phyloP scores from a whole-genome alignment of 2,888 invertebrate species.

The Malthinus flaveolus region DNA sequence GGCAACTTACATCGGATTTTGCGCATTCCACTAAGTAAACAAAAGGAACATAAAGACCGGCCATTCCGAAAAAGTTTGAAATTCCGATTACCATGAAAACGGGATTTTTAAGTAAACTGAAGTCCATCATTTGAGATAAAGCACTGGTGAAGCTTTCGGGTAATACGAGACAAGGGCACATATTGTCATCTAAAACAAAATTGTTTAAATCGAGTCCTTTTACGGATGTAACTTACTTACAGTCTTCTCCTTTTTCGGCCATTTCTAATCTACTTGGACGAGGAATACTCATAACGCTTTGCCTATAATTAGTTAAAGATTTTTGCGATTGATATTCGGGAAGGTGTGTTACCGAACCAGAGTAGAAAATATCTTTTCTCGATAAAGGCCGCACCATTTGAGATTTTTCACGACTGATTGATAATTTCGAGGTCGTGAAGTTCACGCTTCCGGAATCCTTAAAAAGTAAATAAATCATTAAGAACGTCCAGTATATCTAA shows the following conservation, averaged over 20 bases:
- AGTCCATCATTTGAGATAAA: conserved; percentile 87
- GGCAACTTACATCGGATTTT: conserved; percentile 63
- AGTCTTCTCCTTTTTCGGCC: conserved; percentile 65
- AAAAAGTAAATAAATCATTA: conserved; percentile 2
- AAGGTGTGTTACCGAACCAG: conserved; percentile 90
- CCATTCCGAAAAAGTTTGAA: conserved; percentile 96
- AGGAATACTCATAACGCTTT: conserved; percentile 88
- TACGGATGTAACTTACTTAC: conserved; percentile 53
- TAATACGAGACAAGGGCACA: conserved; percentile 78
- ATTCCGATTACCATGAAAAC: conserved; percentile 91
- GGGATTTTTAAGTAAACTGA: conserved; percentile 83
- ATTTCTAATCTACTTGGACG: conserved; percentile 66
- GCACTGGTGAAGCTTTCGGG: conserved; percentile 83
- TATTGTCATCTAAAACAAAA: conserved; percentile 67
- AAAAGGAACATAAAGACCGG: conserved; percentile 96
- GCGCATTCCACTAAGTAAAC: conserved; percentile 90
- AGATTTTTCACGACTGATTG: conserved; percentile 58
- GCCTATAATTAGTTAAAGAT: conserved; percentile 85
- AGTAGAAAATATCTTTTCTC: conserved; percentile 96
- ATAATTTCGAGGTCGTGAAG: conserved; percentile 69
- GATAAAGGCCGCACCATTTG: conserved; percentile 88
- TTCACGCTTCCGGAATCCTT: conserved; percentile 69
- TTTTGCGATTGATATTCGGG: conserved; percentile 93
- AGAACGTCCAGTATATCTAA: background rate
- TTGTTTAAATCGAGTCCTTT: background rate